phyloP scores from a whole-genome alignment of 2,113 vertebrate genomes.

The Nansenia antarctica region DNA sequence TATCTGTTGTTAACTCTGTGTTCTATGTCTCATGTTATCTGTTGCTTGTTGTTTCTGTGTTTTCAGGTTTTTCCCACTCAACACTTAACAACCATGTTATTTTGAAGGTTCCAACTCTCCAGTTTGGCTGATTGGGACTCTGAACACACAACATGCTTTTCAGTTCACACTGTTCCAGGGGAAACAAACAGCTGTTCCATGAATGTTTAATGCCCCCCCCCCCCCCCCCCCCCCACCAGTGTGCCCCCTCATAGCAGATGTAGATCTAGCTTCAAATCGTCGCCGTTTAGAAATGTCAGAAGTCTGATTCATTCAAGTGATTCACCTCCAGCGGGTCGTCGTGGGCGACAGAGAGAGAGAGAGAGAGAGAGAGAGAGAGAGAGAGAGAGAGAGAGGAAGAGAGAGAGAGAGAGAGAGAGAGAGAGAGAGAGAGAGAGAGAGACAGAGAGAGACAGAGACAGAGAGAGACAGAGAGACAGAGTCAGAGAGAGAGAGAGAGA shows the following conservation, averaged over 20 bases:
- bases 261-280: conserved; percentile 54
- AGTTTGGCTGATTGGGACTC: conserved; percentile 48
- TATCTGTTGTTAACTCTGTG: too few species aligned
- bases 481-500: too few species aligned
- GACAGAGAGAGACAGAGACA: too few species aligned
- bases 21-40: too few species aligned
- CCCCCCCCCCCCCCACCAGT: conserved; percentile 47
- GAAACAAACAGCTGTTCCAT: conserved; percentile 73
- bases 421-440: too few species aligned
- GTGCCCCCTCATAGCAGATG: conserved; percentile 45
- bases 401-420: too few species aligned
- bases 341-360: conserved; percentile 20
- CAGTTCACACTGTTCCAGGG: conserved; percentile 46
- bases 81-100: background rate
- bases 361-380: background rate
- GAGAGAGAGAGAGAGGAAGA: background rate
- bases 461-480: too few species aligned
- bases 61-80: too few species aligned
- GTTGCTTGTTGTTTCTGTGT: too few species aligned
- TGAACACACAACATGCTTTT: conserved; percentile 42
- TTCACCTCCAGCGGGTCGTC: conserved; percentile 23
- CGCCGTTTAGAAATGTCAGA: conserved; percentile 50
- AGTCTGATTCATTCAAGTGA: conserved; percentile 37
- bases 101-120: conserved; percentile 10
- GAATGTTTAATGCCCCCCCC: conserved; percentile 72